phyloP scores from a whole-genome alignment of 2,888 invertebrate genomes.

The Andrena flavipes region DNA sequence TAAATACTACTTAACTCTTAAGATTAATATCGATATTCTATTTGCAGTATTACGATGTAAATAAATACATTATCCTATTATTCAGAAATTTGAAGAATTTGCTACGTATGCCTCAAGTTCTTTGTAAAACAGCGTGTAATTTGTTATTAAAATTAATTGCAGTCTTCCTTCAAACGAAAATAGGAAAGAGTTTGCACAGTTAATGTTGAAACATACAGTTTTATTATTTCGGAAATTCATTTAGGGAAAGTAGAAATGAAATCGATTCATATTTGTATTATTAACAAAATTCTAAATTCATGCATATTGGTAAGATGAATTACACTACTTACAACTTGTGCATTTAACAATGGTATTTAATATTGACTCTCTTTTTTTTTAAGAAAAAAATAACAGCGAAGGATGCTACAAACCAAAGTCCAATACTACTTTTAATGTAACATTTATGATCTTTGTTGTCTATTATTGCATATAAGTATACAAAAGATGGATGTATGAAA shows the following conservation, averaged over 20 bases:
- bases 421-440: slow-evolving; percentile 77
- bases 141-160: slow-evolving; percentile 13
- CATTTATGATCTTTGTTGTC: slow-evolving; percentile 75
- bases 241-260: slow-evolving; percentile 27
- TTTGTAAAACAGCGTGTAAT: slow-evolving; percentile 14
- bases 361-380: slow-evolving; percentile 64
- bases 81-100: slow-evolving; percentile 34
- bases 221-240: slow-evolving; percentile 9
- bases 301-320: slow-evolving; percentile 62
- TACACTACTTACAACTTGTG: slow-evolving; percentile 76
- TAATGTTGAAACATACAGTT: slow-evolving; percentile 14
- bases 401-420: slow-evolving; percentile 84
- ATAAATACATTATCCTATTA: slow-evolving; percentile 54
- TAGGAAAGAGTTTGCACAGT: slow-evolving; percentile 14
- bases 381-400: slow-evolving; percentile 64
- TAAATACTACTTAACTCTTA: slow-evolving; percentile 41
- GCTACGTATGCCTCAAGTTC: slow-evolving; percentile 33
- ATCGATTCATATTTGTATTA: slow-evolving; percentile 25
- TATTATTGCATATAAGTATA: slow-evolving; percentile 78
- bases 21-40: slow-evolving; percentile 35
- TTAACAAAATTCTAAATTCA: slow-evolving; percentile 28
- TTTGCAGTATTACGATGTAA: slow-evolving; percentile 56
- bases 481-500: slow-evolving; percentile 79
- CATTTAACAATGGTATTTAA: slow-evolving; percentile 70
- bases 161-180: slow-evolving; percentile 17